Evolutionary conservation across 1,140 invertebrate species (phyloP).

Genomic region (Cydia strobilella): DNA sequence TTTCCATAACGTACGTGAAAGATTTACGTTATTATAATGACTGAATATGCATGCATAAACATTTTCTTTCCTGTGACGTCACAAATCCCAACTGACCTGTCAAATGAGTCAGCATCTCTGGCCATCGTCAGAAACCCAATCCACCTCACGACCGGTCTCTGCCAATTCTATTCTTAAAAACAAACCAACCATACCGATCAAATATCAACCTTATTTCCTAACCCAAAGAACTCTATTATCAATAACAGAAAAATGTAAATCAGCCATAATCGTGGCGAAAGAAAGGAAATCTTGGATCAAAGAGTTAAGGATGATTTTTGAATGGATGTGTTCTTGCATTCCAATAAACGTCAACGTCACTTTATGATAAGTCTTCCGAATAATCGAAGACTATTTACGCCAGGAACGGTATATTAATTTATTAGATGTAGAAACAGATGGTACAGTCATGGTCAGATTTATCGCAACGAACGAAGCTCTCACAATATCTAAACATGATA

Average conservation of each 20-base stretch:
- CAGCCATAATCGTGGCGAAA: neutral
- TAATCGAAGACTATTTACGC: constrained; percentile 27
- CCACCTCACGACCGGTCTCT: constrained; percentile 53
- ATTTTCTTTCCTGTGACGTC: constrained; percentile 7
- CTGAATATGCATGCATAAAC: no score
- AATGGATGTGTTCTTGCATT: neutral
- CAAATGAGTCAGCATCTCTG: constrained; percentile 54
- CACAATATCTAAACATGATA: no score
- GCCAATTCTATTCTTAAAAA: constrained; percentile 62
- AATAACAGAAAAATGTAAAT: neutral
- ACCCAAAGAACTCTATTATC: constrained; percentile 33
- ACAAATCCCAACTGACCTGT: constrained; percentile 42
- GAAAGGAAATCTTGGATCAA: constrained; percentile 29
- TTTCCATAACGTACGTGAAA: no score
- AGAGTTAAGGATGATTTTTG: constrained; percentile 19
- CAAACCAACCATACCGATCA: constrained; percentile 34
- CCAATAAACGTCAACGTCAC: constrained; percentile 14
- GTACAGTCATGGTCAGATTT: neutral
- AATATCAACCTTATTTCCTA: constrained; percentile 37
- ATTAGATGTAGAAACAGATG: constrained; percentile 8
- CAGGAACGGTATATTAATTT: constrained; percentile 11
- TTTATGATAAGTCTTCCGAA: constrained; percentile 16
- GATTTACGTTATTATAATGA: no score
- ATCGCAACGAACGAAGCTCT: no score
- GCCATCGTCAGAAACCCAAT: constrained; percentile 55